Base-by-base conservation (phyloP, 2,888 invertebrate genomes). In the Ochlodes sylvanus region DNA sequence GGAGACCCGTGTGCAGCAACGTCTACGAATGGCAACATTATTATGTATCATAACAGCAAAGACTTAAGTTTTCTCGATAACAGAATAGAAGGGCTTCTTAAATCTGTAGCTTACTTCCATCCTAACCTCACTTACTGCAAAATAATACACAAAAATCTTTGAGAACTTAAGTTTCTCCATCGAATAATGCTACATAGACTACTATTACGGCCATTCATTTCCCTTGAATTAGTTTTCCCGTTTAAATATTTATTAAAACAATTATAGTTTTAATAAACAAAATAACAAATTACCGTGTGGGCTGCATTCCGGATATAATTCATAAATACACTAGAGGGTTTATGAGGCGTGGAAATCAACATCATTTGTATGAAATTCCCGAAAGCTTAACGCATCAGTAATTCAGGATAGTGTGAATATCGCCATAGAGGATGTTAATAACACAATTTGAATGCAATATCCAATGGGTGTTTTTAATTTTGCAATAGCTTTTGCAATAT, bases 291-390 rank as follows among this genome's bases (percentile, higher is more conserved):
- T n/a, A 61, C 44, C 7, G 9, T n/a, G 9, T 14, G n/a, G 10
- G 19, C 54, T 17, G 19, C 32, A 14, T 44, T 61, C 44, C 34
- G 54, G 61, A 67, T 68, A 56, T 15, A 56, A 62, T 41, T 56
- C 47, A 61, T 62, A 47, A 47, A 67, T 55, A 44, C 17, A 56
- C 62, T 10, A 38, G 17, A 27, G 47, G 12, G 44, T 68, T 56
- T 62, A 68, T 56, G 62, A 68, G 61, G 61, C 67, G 62, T 56
- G 67, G 44, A 56, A 68, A 68, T 68, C 61, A 68, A 62, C 61
- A 62, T 68, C 56, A 62, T 68, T 68, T 67, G 67, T 67, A 55
- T 44, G 44, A 47, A 55, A 67, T 67, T 62, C 61, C 67, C 67
- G 21, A 67, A 42, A 61, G 67, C 50, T 67, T 67, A 34, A 44